Base-by-base conservation (phyloP, 1,140 invertebrate species). In the Melipona quadrifasciata region DNA sequence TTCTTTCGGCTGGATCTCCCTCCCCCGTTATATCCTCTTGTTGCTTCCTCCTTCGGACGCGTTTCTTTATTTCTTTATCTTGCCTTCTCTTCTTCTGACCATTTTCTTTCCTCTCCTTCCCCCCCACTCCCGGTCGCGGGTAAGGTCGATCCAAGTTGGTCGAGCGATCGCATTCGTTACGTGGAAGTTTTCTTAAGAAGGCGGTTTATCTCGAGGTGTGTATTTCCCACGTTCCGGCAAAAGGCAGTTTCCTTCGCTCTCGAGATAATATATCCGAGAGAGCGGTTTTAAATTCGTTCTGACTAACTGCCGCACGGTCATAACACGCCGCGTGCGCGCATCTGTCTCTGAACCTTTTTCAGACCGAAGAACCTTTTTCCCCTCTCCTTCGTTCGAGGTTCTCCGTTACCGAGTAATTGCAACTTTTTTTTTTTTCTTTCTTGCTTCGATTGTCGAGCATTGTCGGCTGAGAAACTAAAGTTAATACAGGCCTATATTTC, bases 111-210 rank as follows among this genome's bases (percentile, higher is more conserved):
- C 24, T 73, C 51, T 73, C 75, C 61, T 55, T 17, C 17, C 68
- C 17, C 68, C 1, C 21, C 76, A 82, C 64, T 82, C 31, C 72
- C 39, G 12, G 31, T 31, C 31, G 21, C 47, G 17, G 67, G 70
- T 67, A 71, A 79, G 70, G 61, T 58, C 80, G 61, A 78, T 34
- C 71, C 80, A 84, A 82, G 68, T 88, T 88, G 68, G 79, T 70
- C 78, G 61, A 71, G 61, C 84, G 82, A 91, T 91, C 85, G 87
- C 87, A 90, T 92, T 91, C 87, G 90, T 92, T 92, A 89, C 34
- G 79, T 77, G 75, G 80, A 87, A 85, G 71, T 84, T 78, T 83
- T 86, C 85, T 87, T 79, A 71, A 76, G 83, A 77, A 82, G 85
- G 72, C 79, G 82, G 75, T 87, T 89, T 91, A 81, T 90, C 84